Evolutionary conservation across 2,113 vertebrate species (phyloP).

Genomic region (Cebidichthys violaceus): DNA sequence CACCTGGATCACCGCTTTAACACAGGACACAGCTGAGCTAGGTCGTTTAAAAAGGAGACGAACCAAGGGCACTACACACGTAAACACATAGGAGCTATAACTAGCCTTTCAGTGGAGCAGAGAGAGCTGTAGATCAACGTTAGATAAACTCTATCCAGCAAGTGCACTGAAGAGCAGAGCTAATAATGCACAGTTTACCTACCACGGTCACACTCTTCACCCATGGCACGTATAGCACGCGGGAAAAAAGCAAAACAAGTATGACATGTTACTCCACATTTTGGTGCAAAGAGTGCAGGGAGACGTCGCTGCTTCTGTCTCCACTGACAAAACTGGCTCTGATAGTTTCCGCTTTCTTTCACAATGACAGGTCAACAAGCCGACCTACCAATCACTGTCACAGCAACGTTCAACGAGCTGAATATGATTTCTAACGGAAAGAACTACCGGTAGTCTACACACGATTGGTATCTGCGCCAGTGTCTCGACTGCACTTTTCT

Average conservation of each 20-base stretch:
- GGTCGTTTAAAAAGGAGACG: constrained; percentile 5
- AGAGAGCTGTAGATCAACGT: constrained; percentile 4
- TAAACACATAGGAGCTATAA: constrained; percentile 8
- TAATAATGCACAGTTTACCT: constrained; percentile 53
- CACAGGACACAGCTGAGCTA: constrained; percentile 31
- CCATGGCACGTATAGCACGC: constrained; percentile 26
- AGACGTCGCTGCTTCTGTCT: constrained; percentile 28
- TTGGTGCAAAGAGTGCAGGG: constrained; percentile 16
- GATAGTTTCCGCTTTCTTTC: constrained; percentile 73
- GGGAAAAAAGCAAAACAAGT: constrained; percentile 13
- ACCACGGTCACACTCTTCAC: constrained; percentile 62
- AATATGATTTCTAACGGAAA: constrained; percentile 32
- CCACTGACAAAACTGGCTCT: constrained; percentile 18
- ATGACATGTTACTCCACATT: constrained; percentile 41
- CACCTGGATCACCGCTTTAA: constrained; percentile 72
- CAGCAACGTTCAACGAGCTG: constrained; percentile 35
- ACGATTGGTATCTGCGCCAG: background rate
- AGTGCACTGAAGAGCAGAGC: background rate
- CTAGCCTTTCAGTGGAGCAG: background rate
- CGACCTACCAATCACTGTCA: constrained; percentile 39
- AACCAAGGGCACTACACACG: constrained; percentile 6
- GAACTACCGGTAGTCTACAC: background rate
- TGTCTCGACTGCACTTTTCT: background rate
- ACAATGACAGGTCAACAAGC: constrained; percentile 54
- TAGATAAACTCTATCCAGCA: background rate